Conservation (phyloP, 2,113 vertebrate species). For the Aleadryas rufinucha region DNA sequence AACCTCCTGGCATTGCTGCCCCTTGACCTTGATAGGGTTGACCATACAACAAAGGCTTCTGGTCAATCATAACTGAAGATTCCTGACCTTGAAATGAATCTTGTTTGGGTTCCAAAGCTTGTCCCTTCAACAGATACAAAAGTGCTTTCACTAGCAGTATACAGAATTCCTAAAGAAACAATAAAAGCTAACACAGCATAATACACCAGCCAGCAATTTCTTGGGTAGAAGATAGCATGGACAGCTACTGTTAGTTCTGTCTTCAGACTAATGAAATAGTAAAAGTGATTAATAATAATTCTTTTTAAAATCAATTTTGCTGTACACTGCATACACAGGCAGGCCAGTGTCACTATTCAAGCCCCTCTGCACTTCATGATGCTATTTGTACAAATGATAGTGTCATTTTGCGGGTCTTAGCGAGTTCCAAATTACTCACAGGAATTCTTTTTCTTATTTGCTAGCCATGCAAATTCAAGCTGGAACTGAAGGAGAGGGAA, state of each 20-base stretch:
- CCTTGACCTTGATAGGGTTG: slow-evolving; percentile 85
- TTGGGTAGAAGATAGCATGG: neutral
- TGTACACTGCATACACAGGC: neutral
- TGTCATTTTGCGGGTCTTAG: neutral
- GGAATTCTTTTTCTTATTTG: neutral
- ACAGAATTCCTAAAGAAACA: neutral
- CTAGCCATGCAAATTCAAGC: neutral
- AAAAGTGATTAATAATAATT: neutral
- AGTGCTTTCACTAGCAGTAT: neutral
- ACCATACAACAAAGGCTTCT: slow-evolving; percentile 85
- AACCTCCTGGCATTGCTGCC: slow-evolving; percentile 81
- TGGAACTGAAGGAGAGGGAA: neutral
- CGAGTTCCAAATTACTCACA: neutral
- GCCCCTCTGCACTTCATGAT: neutral
- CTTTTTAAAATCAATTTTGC: neutral
- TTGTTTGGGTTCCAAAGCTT: slow-evolving; percentile 79
- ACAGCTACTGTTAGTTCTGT: neutral
- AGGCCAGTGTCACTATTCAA: neutral
- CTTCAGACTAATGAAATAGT: neutral
- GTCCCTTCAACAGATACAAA: slow-evolving; percentile 76
- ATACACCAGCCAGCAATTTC: neutral
- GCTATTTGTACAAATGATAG: neutral
- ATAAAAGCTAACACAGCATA: neutral
- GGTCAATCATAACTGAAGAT: slow-evolving; percentile 83
- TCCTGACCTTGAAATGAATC: slow-evolving; percentile 86